phyloP scores from a whole-genome alignment of 2,888 invertebrate genomes.

The Hirudinaria manillensis region DNA sequence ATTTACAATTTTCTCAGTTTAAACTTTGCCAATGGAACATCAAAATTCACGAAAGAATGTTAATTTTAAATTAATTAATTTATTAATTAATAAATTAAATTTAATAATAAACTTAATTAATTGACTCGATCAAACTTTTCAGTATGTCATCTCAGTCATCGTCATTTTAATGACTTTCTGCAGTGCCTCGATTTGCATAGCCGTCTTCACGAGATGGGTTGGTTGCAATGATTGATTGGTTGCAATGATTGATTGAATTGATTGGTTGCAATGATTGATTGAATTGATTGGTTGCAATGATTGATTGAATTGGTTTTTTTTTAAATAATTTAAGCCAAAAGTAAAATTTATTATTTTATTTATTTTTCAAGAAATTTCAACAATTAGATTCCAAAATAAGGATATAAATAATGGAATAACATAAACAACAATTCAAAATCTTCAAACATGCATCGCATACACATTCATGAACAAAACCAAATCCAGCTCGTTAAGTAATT shows the following conservation, averaged over 20 bases:
- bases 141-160: conserved; percentile 8
- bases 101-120: neutral
- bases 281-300: neutral
- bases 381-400: too few relatives aligned
- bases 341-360: neutral
- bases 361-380: too few relatives aligned
- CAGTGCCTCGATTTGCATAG: conserved; percentile 3
- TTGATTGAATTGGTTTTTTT: neutral
- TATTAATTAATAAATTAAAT: neutral
- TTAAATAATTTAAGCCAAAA: neutral
- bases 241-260: neutral
- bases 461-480: too few relatives aligned
- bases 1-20: too few relatives aligned
- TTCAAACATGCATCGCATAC: too few relatives aligned
- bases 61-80: neutral
- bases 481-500: too few relatives aligned
- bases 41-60: too few relatives aligned
- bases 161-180: conserved; percentile 11
- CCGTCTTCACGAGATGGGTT: conserved; percentile 26
- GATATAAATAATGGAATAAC: too few relatives aligned
- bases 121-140: neutral
- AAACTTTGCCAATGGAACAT: too few relatives aligned
- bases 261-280: too few relatives aligned
- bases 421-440: too few relatives aligned
- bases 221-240: neutral